Conservation (phyloP, 2,888 invertebrate genomes). For the Lysandra coridon region DNA sequence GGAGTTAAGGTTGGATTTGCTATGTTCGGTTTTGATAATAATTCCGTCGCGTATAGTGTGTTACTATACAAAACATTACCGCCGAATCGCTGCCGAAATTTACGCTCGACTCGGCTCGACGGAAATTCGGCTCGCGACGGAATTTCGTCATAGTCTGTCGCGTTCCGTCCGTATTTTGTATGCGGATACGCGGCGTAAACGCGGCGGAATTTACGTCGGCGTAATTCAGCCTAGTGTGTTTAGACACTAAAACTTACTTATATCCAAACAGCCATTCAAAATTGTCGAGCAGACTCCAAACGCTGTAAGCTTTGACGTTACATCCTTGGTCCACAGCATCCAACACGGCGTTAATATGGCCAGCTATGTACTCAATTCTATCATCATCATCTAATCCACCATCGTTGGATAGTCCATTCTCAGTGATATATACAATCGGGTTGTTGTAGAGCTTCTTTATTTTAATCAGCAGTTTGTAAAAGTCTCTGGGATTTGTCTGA, state of each 20-base stretch:
- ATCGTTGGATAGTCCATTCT: constrained; percentile 42
- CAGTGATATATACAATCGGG: constrained; percentile 29
- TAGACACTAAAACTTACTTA: not conserved
- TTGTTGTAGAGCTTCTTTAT: constrained; percentile 27
- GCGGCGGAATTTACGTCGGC: too few species aligned
- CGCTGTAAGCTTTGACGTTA: constrained; percentile 44
- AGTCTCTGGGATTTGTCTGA: not conserved
- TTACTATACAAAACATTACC: too few species aligned
- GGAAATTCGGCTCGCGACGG: too few species aligned
- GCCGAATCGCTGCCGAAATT: too few species aligned
- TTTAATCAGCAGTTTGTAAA: constrained; percentile 18
- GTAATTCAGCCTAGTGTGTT: too few species aligned
- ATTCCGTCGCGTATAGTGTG: too few species aligned
- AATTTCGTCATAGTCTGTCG: too few species aligned
- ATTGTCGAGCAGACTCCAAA: constrained; percentile 51
- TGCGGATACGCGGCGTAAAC: too few species aligned
- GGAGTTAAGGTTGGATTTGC: too few species aligned
- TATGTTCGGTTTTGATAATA: too few species aligned
- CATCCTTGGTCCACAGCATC: constrained; percentile 49
- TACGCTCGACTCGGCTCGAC: too few species aligned
- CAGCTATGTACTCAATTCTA: constrained; percentile 52
- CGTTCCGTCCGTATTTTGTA: too few species aligned
- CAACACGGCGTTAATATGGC: constrained; percentile 54
- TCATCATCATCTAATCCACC: constrained; percentile 57
- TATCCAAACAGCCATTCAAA: constrained; percentile 35